These are phyloP conservation scores for Mastigias papua DNA, from an alignment of 30 jellyfish, hydroid and myxozoan genomes.

Conservation along the genomic window DNA sequence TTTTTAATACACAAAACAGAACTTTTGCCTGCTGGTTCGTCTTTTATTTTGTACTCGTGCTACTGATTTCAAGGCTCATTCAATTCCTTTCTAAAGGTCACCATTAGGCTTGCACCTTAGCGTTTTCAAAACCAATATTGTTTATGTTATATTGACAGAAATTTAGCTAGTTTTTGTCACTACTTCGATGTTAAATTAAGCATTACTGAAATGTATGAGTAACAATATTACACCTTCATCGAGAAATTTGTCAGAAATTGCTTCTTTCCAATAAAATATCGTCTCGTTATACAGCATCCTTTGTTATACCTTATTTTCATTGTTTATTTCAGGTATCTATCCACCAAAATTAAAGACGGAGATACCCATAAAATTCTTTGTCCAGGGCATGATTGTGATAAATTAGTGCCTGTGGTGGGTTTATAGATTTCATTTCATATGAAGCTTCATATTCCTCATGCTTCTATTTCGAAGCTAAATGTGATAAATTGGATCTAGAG, in stretches of 20 bases:
- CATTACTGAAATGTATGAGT: too few species aligned
- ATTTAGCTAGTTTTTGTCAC: too few species aligned
- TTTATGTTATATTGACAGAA: background rate
- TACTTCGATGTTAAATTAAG: too few species aligned
- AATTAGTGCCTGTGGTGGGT: conserved; percentile 80
- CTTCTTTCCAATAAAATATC: background rate
- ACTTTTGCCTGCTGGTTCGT: too few species aligned
- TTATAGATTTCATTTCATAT: background rate
- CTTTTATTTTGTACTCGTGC: background rate
- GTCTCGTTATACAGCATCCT: background rate
- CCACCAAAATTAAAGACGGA: conserved; percentile 69
- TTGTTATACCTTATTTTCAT: background rate
- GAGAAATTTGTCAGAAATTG: too few species aligned
- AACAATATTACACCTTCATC: too few species aligned
- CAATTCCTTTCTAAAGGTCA: background rate
- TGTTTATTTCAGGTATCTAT: conserved; percentile 27
- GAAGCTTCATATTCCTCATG: too few species aligned
- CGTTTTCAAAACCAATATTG: too few species aligned
- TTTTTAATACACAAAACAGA: too few species aligned
- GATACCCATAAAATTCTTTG: conserved; percentile 72
- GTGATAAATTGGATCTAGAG: background rate
- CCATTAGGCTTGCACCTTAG: too few species aligned
- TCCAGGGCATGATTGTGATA: conserved; percentile 73
- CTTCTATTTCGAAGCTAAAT: background rate
- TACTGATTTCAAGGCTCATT: background rate